These are phyloP conservation scores for Nebria ingens DNA, from an alignment of 1,140 invertebrate species.

Conservation along the genomic window DNA sequence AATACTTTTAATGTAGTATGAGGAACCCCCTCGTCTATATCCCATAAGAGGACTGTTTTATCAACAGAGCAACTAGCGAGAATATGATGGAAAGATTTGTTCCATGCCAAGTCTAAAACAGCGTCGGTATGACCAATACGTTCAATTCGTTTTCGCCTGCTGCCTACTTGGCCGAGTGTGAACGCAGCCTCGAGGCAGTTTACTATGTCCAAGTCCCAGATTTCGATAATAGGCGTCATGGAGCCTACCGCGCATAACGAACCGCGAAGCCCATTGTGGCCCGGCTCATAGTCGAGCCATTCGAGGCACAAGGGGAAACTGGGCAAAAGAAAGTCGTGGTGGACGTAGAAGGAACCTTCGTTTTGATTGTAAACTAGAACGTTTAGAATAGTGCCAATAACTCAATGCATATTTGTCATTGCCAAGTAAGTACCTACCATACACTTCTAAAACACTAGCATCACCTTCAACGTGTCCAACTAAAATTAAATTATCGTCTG, in stretches of 20 bases:
- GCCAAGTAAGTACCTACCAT: conserved; percentile 57
- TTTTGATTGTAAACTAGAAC: conserved; percentile 83
- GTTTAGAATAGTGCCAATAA: too few relatives aligned
- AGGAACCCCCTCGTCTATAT: conserved; percentile 67
- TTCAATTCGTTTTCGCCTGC: conserved; percentile 58
- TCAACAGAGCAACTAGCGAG: conserved; percentile 89
- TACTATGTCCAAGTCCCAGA: conserved; percentile 93
- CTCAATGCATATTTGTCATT: too few relatives aligned
- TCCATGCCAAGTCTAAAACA: conserved; percentile 88
- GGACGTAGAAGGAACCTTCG: conserved; percentile 80
- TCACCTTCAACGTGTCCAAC: conserved; percentile 81
- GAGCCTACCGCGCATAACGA: conserved; percentile 86
- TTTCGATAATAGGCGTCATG: conserved; percentile 82
- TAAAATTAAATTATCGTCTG: conserved; percentile 83
- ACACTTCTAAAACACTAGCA: conserved; percentile 75
- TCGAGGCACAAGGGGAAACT: conserved; percentile 85
- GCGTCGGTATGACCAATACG: conserved; percentile 77
- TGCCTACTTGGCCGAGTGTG: conserved; percentile 67
- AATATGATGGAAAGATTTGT: conserved; percentile 65
- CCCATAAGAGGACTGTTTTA: conserved; percentile 83
- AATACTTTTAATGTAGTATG: conserved; percentile 65
- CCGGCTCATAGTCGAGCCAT: conserved; percentile 79
- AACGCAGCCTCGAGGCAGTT: conserved; percentile 80
- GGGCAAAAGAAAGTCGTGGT: conserved; percentile 84
- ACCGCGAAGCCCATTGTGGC: conserved; percentile 48